Conservation (phyloP, 2,888 invertebrate genomes). For the Aporophyla lueneburgensis region DNA sequence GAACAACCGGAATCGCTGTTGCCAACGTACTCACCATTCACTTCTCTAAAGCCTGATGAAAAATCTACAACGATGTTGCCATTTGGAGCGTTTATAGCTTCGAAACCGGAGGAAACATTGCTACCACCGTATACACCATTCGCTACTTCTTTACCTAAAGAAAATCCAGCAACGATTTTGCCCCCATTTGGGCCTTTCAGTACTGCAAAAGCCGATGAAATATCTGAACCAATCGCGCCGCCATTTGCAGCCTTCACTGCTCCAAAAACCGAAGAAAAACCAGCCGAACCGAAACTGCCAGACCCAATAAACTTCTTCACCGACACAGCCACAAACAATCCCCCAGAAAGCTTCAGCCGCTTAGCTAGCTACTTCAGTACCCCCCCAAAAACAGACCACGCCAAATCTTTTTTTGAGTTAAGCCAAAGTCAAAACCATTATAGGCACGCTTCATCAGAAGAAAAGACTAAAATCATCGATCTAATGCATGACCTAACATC, state of each 20-base stretch:
- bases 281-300: constrained; percentile 64
- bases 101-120: constrained; percentile 4
- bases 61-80: constrained; percentile 2
- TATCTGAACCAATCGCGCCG: neutral
- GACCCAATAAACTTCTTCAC: constrained; percentile 83
- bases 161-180: neutral
- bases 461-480: constrained; percentile 64
- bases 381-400: constrained; percentile 82
- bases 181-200: constrained; percentile 20
- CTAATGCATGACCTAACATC: constrained; percentile 84
- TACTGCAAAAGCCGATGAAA: constrained; percentile 1
- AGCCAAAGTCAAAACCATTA: constrained; percentile 88
- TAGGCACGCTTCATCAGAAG: constrained; percentile 72
- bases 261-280: constrained; percentile 26
- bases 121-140: constrained; percentile 18
- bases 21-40: constrained; percentile 16
- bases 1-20: neutral
- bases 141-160: neutral
- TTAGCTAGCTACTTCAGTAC: constrained; percentile 86
- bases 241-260: neutral
- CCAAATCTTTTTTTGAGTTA: constrained; percentile 89
- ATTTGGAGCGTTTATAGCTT: constrained; percentile 2
- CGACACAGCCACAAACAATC: constrained; percentile 52
- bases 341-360: constrained; percentile 77
- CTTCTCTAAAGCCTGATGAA: neutral